Base-by-base conservation (phyloP, 2,797 vertebrate species). In the Schizopygopsis malacanthus region DNA sequence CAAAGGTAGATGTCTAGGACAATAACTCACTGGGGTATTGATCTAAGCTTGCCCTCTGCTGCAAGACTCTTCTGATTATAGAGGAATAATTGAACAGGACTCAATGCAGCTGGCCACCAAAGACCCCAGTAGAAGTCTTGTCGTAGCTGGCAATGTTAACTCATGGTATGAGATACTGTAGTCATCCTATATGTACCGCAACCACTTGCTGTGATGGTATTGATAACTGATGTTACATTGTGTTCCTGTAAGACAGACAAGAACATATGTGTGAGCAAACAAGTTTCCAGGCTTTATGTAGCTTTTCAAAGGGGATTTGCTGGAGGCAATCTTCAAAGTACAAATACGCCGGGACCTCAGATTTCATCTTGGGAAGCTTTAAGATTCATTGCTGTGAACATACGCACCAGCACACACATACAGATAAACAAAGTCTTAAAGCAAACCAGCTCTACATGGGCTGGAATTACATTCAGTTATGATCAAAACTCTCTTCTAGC, bases 11-110 rank as follows among this genome's bases (percentile, higher is more conserved):
- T n/a, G 50, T 80, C 67, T 75, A 81, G 76, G 33, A 82, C 75
- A 86, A 75, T 71, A 33, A 59, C 20, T 79, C 81, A 77, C 76
- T 47, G 16, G 18, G 33, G 59, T 82, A 84, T 89, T 88, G 89
- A 90, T 89, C 70, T 81, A 65, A 80, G 81, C 70, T 43, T 61
- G 25, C 71, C 20, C 59, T 56, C 28, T n/a, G 33, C 61, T 52
- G 79, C 69, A 69, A 22, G 12, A 63, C 20, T 65, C 16, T 12
- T 76, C 56, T 86, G 73, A 86, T 87, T 72, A 85, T 28, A 63
- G 41, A 63, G 25, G 37, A 18, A 52, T 79, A 86, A 88, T 69
- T 87, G 79, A 47, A 77, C 54, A 75, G 37, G 41, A 71, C 77
- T 85, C 59, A 2, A 37, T 47, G 59, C 43, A 25, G 78, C 75